Conservation (phyloP, 2,113 vertebrate species). For the Danionella cerebrum region DNA sequence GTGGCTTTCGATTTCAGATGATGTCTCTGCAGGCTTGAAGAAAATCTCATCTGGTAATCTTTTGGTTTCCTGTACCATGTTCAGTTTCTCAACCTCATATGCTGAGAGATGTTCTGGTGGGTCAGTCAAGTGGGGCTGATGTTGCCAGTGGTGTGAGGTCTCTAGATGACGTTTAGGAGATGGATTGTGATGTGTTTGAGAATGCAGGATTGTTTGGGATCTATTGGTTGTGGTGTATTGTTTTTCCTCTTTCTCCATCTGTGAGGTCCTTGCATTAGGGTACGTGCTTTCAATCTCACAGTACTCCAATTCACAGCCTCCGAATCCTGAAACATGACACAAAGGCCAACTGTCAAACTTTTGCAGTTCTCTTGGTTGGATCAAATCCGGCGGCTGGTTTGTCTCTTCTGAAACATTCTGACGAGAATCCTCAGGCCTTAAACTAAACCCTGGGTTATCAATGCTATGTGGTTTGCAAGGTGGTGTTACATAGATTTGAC, state of each 20-base stretch:
- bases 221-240: background rate
- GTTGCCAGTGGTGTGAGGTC: slow-evolving; percentile 16
- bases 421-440: slow-evolving; percentile 17
- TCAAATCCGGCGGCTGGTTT: slow-evolving; percentile 29
- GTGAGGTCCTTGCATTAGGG: slow-evolving; percentile 35
- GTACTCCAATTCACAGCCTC: slow-evolving; percentile 51
- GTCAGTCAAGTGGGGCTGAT: background rate
- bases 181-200: background rate
- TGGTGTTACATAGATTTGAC: background rate
- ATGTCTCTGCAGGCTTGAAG: slow-evolving; percentile 8
- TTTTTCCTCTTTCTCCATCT: slow-evolving; percentile 6
- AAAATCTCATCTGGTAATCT: background rate
- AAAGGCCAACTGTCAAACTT: slow-evolving; percentile 19
- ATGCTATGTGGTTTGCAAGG: slow-evolving; percentile 38
- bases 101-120: slow-evolving; percentile 49
- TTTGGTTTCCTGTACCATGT: slow-evolving; percentile 20
- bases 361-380: slow-evolving; percentile 21
- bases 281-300: slow-evolving; percentile 55
- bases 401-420: background rate
- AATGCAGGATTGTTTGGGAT: background rate
- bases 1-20: slow-evolving; percentile 51
- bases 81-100: slow-evolving; percentile 59
- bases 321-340: slow-evolving; percentile 6
- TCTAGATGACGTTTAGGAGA: background rate
- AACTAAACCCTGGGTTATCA: slow-evolving; percentile 47